Conservation (phyloP, 2,888 invertebrate species). For the Caenorhabditis wallacei region DNA sequence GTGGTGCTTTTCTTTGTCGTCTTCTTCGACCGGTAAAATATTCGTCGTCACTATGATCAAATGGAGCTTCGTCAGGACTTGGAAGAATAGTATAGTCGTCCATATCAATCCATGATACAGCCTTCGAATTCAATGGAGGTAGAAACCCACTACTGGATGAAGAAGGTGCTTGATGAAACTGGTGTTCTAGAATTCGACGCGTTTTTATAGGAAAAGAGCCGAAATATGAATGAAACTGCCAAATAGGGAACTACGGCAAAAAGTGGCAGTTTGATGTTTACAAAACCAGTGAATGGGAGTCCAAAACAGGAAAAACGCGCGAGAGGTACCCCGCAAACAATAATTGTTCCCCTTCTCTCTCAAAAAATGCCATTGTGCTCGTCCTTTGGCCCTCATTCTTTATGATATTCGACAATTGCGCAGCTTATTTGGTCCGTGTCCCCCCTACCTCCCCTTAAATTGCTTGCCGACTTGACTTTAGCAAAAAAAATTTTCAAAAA, state of each 20-base stretch:
- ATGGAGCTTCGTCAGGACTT: slow-evolving; percentile 69
- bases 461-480: slow-evolving; percentile 46
- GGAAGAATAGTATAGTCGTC: slow-evolving; percentile 71
- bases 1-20: slow-evolving; percentile 33
- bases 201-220: slow-evolving; percentile 9
- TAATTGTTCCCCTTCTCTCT: slow-evolving; percentile 45
- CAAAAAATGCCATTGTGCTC: slow-evolving; percentile 62
- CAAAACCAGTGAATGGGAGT: slow-evolving; percentile 37
- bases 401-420: slow-evolving; percentile 64
- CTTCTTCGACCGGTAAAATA: slow-evolving; percentile 45
- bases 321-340: slow-evolving; percentile 57
- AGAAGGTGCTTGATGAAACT: slow-evolving; percentile 57
- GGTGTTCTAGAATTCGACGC: slow-evolving; percentile 53
- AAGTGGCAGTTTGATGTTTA: slow-evolving; percentile 46
- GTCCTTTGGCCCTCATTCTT: slow-evolving; percentile 60
- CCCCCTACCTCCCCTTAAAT: slow-evolving; percentile 15
- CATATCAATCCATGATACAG: slow-evolving; percentile 73
- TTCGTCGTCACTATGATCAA: slow-evolving; percentile 67
- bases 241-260: slow-evolving; percentile 32
- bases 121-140: slow-evolving; percentile 64
- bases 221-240: background rate
- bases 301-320: slow-evolving; percentile 56
- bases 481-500: slow-evolving; percentile 29
- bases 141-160: slow-evolving; percentile 65
- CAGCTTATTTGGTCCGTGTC: slow-evolving; percentile 44